Evolutionary conservation across 2,113 vertebrate genomes (phyloP).

Genomic region (Chrysemys picta): DNA sequence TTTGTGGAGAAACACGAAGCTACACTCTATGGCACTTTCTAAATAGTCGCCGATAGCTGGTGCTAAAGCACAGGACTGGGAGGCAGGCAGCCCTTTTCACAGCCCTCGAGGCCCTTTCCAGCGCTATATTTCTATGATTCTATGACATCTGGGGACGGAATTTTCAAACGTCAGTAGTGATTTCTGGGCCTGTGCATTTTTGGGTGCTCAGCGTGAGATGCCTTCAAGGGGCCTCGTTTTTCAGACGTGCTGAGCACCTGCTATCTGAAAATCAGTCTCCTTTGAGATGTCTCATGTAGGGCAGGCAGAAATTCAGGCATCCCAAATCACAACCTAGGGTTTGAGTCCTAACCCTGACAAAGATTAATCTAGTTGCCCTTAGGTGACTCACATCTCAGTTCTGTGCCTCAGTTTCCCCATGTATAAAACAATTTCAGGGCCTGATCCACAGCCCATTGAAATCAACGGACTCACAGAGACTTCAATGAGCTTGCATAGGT

Average conservation of each 20-base stretch:
- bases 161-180: background rate
- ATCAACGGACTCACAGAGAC: background rate
- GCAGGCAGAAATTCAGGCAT: background rate
- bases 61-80: background rate
- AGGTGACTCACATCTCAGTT: background rate
- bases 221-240: background rate
- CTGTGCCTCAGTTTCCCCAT: background rate
- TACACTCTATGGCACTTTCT: background rate
- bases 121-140: background rate
- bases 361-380: background rate
- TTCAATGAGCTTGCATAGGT: background rate
- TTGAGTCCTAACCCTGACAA: background rate
- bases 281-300: background rate
- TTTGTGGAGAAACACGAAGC: background rate
- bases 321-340: background rate
- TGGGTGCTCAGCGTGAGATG: background rate
- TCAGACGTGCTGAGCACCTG: background rate
- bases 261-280: background rate
- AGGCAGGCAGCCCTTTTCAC: background rate
- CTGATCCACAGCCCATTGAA: background rate
- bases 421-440: background rate
- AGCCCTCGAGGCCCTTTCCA: background rate
- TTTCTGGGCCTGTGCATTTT: background rate
- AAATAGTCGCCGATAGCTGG: background rate
- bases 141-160: background rate